These are phyloP conservation scores for Branchinecta lynchi DNA, from an alignment of 1,140 invertebrate species.

Conservation along the genomic window DNA sequence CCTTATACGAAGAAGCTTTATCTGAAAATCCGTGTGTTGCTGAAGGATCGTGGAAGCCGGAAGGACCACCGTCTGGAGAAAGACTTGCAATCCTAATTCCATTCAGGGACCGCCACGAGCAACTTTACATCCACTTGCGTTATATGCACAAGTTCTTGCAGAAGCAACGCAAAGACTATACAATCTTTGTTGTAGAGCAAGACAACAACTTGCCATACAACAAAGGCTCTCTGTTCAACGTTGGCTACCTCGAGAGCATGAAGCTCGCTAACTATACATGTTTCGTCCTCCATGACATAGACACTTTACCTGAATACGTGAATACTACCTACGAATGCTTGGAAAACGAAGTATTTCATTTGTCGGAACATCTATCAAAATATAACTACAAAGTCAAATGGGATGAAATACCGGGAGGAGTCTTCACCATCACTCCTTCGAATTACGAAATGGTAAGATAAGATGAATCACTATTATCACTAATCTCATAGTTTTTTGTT, in stretches of 20 bases:
- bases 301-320: constrained; percentile 37
- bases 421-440: too few species aligned
- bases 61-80: constrained; percentile 24
- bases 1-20: too few species aligned
- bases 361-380: too few species aligned
- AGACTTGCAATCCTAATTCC: constrained; percentile 37
- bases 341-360: constrained; percentile 32
- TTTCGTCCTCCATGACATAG: constrained; percentile 41
- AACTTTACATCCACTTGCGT: constrained; percentile 35
- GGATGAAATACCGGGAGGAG: too few species aligned
- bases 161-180: constrained; percentile 40
- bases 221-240: constrained; percentile 33
- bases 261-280: constrained; percentile 31
- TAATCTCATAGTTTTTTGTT: too few species aligned
- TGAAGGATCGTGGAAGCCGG: constrained; percentile 16
- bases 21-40: too few species aligned
- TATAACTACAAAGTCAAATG: too few species aligned
- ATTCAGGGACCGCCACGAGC: constrained; percentile 37
- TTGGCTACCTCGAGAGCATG: constrained; percentile 32
- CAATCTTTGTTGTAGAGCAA: constrained; percentile 42
- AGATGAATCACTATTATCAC: too few species aligned
- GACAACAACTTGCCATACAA: constrained; percentile 24
- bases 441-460: too few species aligned
- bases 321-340: constrained; percentile 26
- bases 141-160: constrained; percentile 41